Evolutionary conservation across 2,113 vertebrate species (phyloP), one percentile per base, ranked within the genome.

Genomic region (Pelecanoides urinatrix): DNA sequence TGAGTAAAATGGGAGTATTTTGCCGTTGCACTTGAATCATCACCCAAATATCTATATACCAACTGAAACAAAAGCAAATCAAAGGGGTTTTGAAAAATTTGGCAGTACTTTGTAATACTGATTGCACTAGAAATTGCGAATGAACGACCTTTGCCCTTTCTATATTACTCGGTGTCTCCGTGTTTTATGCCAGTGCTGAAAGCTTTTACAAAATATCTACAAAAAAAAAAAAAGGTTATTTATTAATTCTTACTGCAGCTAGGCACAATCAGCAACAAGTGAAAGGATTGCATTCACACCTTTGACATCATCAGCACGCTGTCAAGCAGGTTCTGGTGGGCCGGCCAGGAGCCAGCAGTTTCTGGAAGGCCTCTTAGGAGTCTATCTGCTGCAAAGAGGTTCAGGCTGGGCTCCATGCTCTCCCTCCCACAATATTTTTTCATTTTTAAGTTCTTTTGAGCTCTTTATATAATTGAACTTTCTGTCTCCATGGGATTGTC

Each of bases 101-200:
- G 52, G 16, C 45, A 65, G 34, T 44, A 36, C 34, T 90, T 62
- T 34, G 32, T 34, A 58, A 34, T 62, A 68, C 1, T 8, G 30
- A 90, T 42, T 53, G 21, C 34, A 56, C 13, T 30, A 67, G 45
- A 76, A 93, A 65, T 6, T 25, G 16, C 49, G 56, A 81, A 53
- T 3, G 1, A 86, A 58, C 0, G 1, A 21, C 36, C 45, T 91
- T 71, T 42, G 61, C 13, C 29, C 20, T 59, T 92, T 55, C 25
- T 32, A 1, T 59, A 8, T 72, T 50, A 56, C 20, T 87, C 0
- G 0, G 13, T 66, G 30, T 55, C 56, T 78, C n/a, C 44, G 9
- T 32, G 34, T 50, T 49, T 71, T 53, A 58, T 27, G 40, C 40
- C 34, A 56, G 58, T 36, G 8, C 34, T 61, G 68, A 73, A 70